Evolutionary conservation across 1,140 invertebrate species (phyloP).

Genomic region (Drosophila asahinai): DNA sequence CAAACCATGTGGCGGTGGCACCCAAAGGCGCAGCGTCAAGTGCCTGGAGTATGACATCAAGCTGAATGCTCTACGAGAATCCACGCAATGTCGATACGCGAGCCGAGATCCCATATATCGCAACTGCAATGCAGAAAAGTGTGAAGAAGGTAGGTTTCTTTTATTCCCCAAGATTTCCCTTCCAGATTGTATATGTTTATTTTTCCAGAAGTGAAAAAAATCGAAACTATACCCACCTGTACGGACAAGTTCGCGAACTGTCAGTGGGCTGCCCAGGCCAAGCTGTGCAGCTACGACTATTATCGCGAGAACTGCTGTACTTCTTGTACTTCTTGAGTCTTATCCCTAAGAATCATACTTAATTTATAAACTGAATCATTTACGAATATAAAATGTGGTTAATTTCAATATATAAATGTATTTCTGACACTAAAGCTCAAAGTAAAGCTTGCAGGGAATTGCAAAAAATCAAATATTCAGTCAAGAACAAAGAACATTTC

Average conservation of each 20-base stretch:
- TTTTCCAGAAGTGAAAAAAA: constrained; percentile 60
- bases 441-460: constrained; percentile 40
- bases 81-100: constrained; percentile 86
- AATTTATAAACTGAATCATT: constrained; percentile 22
- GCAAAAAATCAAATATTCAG: constrained; percentile 26
- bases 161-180: not conserved
- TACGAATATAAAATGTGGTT: constrained; percentile 19
- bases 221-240: constrained; percentile 86
- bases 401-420: constrained; percentile 7
- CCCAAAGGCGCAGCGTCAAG: constrained; percentile 87
- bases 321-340: constrained; percentile 56
- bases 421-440: constrained; percentile 48
- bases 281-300: constrained; percentile 92
- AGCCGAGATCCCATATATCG: constrained; percentile 86
- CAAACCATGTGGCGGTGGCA: constrained; percentile 87
- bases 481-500: constrained; percentile 5
- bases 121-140: constrained; percentile 88
- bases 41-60: constrained; percentile 87
- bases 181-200: not conserved
- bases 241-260: constrained; percentile 91
- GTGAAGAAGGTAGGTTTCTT: constrained; percentile 80
- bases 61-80: constrained; percentile 77
- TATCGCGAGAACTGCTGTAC: constrained; percentile 92
- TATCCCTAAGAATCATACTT: constrained; percentile 26
- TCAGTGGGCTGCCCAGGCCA: constrained; percentile 90